Percentiles rank a stretch among this genome's conserved stretches.
Conservation (phyloP, 2,888 invertebrate species). For the Sesamia inferens region DNA sequence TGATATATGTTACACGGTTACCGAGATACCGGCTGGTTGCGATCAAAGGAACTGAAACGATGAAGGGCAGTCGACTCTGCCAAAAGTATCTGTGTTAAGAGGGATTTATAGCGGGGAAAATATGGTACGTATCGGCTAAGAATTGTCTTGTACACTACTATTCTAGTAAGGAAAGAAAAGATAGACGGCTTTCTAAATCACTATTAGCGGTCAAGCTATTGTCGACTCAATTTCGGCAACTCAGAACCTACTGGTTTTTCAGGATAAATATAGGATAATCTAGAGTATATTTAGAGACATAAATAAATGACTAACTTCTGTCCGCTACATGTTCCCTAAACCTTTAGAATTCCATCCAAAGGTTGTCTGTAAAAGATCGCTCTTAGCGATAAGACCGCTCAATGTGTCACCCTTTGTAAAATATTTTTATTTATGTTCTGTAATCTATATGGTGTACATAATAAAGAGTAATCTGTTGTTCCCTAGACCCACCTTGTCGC, state of each 20-base stretch:
- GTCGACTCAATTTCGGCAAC: not conserved
- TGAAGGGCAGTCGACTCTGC: constrained; percentile 27
- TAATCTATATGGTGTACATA: too few species aligned
- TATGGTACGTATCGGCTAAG: constrained; percentile 3
- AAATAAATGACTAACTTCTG: too few species aligned
- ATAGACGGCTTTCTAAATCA: not conserved
- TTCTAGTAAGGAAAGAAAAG: not conserved
- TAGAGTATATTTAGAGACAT: not conserved
- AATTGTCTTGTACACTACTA: not conserved
- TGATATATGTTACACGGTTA: constrained; percentile 41
- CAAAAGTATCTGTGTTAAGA: constrained; percentile 1
- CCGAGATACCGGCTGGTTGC: constrained; percentile 19
- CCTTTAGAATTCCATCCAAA: too few species aligned
- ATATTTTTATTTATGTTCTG: too few species aligned
- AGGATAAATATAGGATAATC: not conserved
- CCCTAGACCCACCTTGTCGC: too few species aligned
- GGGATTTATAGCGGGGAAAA: constrained; percentile 11
- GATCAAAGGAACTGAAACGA: constrained; percentile 27
- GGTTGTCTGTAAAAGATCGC: too few species aligned
- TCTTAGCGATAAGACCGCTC: too few species aligned
- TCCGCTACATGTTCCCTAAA: too few species aligned
- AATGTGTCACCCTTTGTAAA: too few species aligned
- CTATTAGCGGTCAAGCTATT: not conserved
- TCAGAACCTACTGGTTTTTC: not conserved
- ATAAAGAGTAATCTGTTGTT: too few species aligned